Conservation (phyloP, 2,797 vertebrate genomes). For the Calcarius lapponicus region DNA sequence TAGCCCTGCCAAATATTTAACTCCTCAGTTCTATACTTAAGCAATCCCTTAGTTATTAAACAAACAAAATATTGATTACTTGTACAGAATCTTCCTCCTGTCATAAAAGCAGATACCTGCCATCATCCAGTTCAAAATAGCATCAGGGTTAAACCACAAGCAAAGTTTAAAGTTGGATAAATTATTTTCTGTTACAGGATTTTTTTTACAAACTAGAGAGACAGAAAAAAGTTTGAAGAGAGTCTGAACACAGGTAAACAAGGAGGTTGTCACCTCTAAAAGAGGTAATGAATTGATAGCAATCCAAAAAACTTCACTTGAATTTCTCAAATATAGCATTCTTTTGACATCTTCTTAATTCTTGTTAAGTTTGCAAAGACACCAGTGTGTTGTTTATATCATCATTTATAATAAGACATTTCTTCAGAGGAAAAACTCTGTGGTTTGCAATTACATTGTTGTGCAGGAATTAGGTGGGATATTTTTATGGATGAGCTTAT, state of each 20-base stretch:
- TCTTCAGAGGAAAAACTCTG: not conserved
- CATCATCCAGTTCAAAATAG: not conserved
- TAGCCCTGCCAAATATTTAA: constrained; percentile 30
- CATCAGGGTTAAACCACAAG: not conserved
- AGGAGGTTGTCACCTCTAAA: not conserved
- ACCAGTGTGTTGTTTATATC: not conserved
- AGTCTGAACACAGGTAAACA: not conserved
- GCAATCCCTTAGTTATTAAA: constrained; percentile 10
- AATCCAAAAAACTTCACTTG: not conserved
- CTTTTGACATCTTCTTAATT: not conserved
- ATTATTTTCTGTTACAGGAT: not conserved
- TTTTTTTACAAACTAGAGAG: not conserved
- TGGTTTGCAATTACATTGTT: not conserved
- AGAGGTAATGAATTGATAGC: not conserved
- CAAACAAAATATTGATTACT: constrained; percentile 34
- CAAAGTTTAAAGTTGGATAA: not conserved
- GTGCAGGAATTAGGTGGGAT: not conserved
- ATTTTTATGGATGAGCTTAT: constrained; percentile 31
- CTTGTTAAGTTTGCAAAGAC: not conserved
- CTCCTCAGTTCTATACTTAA: not conserved
- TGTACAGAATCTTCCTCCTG: not conserved
- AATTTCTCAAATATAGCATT: not conserved
- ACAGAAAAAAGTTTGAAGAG: not conserved
- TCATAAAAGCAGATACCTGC: not conserved
- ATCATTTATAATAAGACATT: not conserved